Conservation (phyloP, 2,888 invertebrate species). For the Lymantria monacha region DNA sequence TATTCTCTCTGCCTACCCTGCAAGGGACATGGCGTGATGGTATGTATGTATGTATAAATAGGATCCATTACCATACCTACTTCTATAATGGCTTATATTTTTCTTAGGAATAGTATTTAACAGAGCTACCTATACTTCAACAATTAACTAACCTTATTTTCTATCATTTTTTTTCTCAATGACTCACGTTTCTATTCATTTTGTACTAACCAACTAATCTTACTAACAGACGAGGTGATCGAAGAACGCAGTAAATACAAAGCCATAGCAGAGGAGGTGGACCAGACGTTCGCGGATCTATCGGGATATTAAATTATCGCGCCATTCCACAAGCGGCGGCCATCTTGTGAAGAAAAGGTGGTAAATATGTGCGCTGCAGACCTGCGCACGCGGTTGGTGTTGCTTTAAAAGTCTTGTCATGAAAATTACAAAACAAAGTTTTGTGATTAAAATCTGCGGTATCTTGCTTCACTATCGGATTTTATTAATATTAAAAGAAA, state of each 20-base stretch:
- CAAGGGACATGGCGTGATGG: no score
- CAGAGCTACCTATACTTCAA: no score
- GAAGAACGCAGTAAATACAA: constrained; percentile 98
- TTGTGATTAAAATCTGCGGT: background rate
- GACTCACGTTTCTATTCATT: background rate
- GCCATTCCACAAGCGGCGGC: constrained; percentile 30
- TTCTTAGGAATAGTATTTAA: no score
- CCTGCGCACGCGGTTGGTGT: constrained; percentile 23
- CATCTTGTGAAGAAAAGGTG: constrained; percentile 44
- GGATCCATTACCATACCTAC: no score
- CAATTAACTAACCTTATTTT: no score
- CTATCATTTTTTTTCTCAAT: no score
- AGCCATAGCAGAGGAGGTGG: constrained; percentile 98
- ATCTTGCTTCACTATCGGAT: constrained; percentile 1
- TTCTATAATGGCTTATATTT: no score
- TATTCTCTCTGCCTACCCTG: no score
- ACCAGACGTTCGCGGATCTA: constrained; percentile 97
- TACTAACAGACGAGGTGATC: constrained; percentile 90
- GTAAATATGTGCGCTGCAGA: constrained; percentile 27
- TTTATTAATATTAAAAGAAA: background rate
- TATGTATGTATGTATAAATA: no score
- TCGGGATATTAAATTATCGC: constrained; percentile 88
- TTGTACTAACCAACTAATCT: constrained; percentile 50
- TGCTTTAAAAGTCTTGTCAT: constrained; percentile 17
- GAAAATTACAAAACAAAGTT: background rate